These are phyloP conservation scores for Hipparchia sbordonii DNA, from an alignment of 2,888 invertebrate genomes.

Conservation along the genomic window DNA sequence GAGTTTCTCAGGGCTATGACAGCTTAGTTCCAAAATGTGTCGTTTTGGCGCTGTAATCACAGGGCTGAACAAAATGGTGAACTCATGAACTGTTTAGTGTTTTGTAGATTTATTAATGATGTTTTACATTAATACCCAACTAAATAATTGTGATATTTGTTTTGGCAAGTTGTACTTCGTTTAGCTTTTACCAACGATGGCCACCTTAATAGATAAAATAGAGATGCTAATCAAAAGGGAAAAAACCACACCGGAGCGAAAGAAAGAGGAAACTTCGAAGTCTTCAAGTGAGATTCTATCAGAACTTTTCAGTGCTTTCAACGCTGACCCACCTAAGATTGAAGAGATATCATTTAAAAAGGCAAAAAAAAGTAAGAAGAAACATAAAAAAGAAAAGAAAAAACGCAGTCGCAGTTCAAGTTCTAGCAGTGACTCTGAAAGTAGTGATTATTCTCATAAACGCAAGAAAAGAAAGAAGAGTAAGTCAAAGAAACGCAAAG, in stretches of 20 bases:
- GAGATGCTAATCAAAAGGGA: slow-evolving; percentile 74
- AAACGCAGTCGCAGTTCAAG: slow-evolving; percentile 73
- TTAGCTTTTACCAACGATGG: slow-evolving; percentile 48
- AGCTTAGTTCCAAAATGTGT: too few species aligned
- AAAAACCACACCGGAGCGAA: slow-evolving; percentile 71
- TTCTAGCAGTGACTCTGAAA: slow-evolving; percentile 64
- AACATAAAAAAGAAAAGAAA: slow-evolving; percentile 84
- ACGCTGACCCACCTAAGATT: slow-evolving; percentile 86
- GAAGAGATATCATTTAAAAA: slow-evolving; percentile 67
- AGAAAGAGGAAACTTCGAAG: slow-evolving; percentile 79
- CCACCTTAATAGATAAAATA: slow-evolving; percentile 73
- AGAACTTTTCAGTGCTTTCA: slow-evolving; percentile 90
- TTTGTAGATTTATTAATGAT: too few species aligned
- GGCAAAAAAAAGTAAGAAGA: slow-evolving; percentile 83
- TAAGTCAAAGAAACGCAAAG: slow-evolving; percentile 63
- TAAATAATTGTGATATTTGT: not conserved
- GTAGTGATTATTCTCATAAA: slow-evolving; percentile 78
- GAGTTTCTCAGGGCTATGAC: too few species aligned
- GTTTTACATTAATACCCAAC: not conserved
- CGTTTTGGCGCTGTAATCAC: too few species aligned
- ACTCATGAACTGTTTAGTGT: not conserved
- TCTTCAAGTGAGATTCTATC: slow-evolving; percentile 91
- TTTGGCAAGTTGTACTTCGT: not conserved
- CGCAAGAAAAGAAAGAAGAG: slow-evolving; percentile 84
- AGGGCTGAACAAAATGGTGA: too few species aligned